These are phyloP conservation scores for Nephrotoma flavescens DNA, from an alignment of 2,888 invertebrate genomes.

Conservation along the genomic window DNA sequence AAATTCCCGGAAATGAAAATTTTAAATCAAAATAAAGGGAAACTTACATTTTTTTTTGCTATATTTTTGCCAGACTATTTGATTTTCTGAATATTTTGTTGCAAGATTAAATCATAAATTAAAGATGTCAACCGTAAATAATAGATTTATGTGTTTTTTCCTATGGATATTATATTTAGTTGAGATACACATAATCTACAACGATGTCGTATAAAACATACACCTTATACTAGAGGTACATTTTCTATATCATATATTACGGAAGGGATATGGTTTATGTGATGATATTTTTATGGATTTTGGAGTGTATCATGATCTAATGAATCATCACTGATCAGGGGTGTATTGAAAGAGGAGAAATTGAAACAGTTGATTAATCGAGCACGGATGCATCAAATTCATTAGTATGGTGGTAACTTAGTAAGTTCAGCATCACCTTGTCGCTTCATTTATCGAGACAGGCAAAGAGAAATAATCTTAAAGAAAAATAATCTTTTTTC, in stretches of 20 bases:
- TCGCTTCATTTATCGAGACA: neutral
- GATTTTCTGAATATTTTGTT: neutral
- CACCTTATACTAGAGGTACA: neutral
- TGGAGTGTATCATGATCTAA: neutral
- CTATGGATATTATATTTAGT: neutral
- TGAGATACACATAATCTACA: neutral
- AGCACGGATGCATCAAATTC: neutral
- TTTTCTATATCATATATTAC: neutral
- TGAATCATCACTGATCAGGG: neutral
- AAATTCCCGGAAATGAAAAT: constrained; percentile 3
- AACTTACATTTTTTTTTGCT: neutral
- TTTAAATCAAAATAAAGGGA: constrained; percentile 3
- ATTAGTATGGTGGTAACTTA: neutral
- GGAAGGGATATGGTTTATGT: neutral
- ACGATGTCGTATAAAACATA: neutral
- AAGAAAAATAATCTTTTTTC: neutral
- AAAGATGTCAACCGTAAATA: neutral
- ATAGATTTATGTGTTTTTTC: neutral
- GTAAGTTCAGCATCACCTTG: neutral
- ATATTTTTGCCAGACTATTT: constrained; percentile 1
- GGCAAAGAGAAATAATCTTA: neutral
- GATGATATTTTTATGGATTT: neutral
- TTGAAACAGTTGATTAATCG: neutral
- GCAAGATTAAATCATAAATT: neutral
- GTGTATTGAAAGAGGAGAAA: neutral